Base-by-base conservation (phyloP, 1,140 invertebrate species). In the Batillaria attramentaria region DNA sequence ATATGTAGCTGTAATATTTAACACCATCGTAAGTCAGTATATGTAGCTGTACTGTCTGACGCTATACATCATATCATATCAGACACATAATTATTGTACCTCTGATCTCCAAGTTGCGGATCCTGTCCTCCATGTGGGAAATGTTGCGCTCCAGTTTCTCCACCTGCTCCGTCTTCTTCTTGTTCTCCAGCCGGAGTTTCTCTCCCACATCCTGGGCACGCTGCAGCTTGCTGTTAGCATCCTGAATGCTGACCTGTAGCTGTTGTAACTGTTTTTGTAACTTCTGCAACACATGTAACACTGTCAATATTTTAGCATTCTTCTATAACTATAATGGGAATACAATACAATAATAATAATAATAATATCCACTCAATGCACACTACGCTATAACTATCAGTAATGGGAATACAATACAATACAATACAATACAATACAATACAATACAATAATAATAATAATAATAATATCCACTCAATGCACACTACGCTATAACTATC, bases 41-140 rank as follows among this genome's bases (percentile, higher is more conserved):
- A n/a, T n/a, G n/a, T n/a, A n/a, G n/a, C n/a, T n/a, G n/a, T n/a
- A n/a, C n/a, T n/a, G n/a, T n/a, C n/a, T 54, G 16, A 13, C n/a
- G 13, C 16, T 54, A 54, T 54, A 13, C 50, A 16, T 54, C 50
- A 16, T n/a, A 16, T 54, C 50, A 13, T 54, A n/a, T 54, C 50
- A 54, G 50, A 54, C 50, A 16, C n/a, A 54, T 54, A 13, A 13
- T 54, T n/a, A 42, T 20, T 50, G 65, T 82, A 89, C 88, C 87
- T 83, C 84, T 84, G 28, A 87, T 87, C 83, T 88, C 88, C 68
- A 89, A 72, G 72, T 87, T 87, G 20, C 86, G 70, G 4, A 88
- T 81, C 46, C 85, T 78, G 50, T 88, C 88, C 65, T 87, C 86
- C 82, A 87, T 81, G 57, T 81, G 83, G n/a, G 78, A 72, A 24